Evolutionary conservation across 1,140 invertebrate species (phyloP).

Genomic region (Heliconius hewitsoni): DNA sequence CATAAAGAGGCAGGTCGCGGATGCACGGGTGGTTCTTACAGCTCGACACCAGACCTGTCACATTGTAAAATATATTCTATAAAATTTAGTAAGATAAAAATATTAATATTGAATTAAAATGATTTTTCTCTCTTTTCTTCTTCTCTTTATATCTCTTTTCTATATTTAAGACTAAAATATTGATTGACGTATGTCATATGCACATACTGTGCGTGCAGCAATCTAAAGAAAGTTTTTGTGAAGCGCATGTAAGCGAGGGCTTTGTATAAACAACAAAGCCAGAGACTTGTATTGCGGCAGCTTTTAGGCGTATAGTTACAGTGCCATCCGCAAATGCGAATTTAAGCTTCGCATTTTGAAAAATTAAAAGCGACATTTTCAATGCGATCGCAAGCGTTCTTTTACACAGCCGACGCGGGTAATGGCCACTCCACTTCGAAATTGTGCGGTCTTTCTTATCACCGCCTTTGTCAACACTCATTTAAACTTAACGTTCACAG

Average conservation of each 20-base stretch:
- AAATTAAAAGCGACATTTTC: constrained; percentile 77
- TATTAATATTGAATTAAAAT: background rate
- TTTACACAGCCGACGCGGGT: constrained; percentile 61
- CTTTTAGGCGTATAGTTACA: constrained; percentile 72
- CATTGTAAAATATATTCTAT: constrained; percentile 13
- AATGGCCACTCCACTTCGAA: constrained; percentile 75
- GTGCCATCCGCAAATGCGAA: constrained; percentile 66
- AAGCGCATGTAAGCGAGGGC: constrained; percentile 57
- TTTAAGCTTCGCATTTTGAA: constrained; percentile 74
- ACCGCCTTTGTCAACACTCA: constrained; percentile 63
- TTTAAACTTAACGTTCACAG: constrained; percentile 35
- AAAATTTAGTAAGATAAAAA: background rate
- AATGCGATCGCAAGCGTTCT: constrained; percentile 73
- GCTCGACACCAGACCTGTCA: constrained; percentile 13
- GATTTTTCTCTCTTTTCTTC: background rate
- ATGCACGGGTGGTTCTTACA: constrained; percentile 25
- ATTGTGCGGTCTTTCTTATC: constrained; percentile 62
- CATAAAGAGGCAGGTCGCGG: constrained; percentile 50
- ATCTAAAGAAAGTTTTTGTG: constrained; percentile 51
- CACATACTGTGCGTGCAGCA: background rate
- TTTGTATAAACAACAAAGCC: constrained; percentile 69
- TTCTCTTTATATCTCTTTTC: too few species aligned
- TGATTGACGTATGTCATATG: background rate
- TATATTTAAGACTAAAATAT: background rate
- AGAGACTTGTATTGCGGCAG: constrained; percentile 58